Evolutionary conservation across 2,113 vertebrate genomes (phyloP).

Genomic region (Sinocyclocheilus grahami): DNA sequence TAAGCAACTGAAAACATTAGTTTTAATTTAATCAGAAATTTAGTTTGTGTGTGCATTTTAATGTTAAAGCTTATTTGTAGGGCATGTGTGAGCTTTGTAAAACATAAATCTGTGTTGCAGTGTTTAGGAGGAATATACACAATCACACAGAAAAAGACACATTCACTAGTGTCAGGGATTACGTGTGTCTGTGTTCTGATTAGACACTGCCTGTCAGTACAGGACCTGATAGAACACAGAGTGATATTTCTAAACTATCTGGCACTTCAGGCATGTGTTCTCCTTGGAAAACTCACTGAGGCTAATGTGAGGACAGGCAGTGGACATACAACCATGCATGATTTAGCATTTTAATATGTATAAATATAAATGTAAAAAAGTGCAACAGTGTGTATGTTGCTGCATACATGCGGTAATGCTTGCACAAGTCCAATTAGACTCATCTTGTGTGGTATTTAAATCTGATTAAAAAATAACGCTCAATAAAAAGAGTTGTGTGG

Average conservation of each 20-base stretch:
- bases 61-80: not conserved
- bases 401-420: constrained; percentile 15
- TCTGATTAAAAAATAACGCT: constrained; percentile 47
- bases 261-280: constrained; percentile 44
- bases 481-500: constrained; percentile 39
- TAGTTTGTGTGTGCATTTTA: not conserved
- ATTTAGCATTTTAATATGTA: not conserved
- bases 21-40: not conserved
- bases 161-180: not conserved
- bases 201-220: constrained; percentile 23
- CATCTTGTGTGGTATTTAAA: constrained; percentile 52
- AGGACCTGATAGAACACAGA: constrained; percentile 41
- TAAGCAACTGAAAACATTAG: too few species aligned
- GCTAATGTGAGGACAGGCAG: not conserved
- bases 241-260: constrained; percentile 35
- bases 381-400: not conserved
- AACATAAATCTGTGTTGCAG: not conserved
- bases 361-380: not conserved
- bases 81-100: not conserved
- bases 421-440: constrained; percentile 33
- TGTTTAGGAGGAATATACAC: not conserved
- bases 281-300: not conserved
- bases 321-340: not conserved
- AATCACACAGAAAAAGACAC: not conserved
- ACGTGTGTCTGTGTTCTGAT: constrained; percentile 18